These are phyloP conservation scores for Tonatia bakeri DNA, from an alignment of 2,113 vertebrate genomes.

Conservation along the genomic window DNA sequence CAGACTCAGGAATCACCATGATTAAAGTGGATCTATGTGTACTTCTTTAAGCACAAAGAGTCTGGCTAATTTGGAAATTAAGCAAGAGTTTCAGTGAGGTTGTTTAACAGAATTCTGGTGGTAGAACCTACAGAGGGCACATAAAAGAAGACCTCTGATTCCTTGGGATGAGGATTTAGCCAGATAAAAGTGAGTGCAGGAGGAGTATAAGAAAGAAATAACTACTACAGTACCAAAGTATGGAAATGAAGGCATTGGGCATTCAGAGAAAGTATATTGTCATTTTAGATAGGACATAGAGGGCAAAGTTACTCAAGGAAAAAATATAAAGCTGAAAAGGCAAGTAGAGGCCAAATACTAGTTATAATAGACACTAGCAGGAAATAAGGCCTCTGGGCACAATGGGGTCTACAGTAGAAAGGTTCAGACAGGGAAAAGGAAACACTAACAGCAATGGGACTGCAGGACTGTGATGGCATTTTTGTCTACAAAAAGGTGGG, in stretches of 20 bases:
- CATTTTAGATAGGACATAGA: not conserved
- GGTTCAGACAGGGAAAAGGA: not conserved
- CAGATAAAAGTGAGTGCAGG: not conserved
- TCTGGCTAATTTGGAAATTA: not conserved
- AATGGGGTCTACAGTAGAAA: not conserved
- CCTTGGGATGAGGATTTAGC: not conserved
- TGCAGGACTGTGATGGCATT: not conserved
- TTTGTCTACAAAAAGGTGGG: not conserved
- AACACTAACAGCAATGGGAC: not conserved
- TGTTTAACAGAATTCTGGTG: not conserved
- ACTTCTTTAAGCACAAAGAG: not conserved
- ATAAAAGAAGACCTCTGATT: not conserved
- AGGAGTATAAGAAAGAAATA: not conserved
- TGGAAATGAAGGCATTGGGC: not conserved
- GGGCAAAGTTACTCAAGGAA: not conserved
- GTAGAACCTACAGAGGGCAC: not conserved
- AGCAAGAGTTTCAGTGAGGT: not conserved
- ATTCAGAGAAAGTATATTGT: not conserved
- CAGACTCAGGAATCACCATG: not conserved
- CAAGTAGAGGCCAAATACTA: not conserved
- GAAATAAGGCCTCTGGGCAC: not conserved
- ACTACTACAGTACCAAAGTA: not conserved
- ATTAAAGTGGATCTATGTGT: not conserved
- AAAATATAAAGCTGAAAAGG: not conserved
- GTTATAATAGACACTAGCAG: not conserved